phyloP scores from a whole-genome alignment of 2,797 vertebrate species.

The Antennarius maculatus region DNA sequence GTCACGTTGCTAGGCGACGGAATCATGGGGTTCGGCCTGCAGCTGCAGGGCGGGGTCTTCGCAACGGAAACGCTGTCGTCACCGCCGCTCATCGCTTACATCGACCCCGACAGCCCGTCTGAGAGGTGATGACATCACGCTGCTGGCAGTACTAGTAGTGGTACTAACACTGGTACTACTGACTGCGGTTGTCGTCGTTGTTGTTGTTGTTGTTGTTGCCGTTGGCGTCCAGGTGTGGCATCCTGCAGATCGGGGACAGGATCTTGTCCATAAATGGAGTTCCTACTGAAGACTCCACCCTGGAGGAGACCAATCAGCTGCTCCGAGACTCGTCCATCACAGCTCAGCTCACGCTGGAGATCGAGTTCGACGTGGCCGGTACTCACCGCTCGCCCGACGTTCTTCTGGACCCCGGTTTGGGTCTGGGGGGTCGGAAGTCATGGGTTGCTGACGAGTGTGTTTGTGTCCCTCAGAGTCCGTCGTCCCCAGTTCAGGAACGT shows the following conservation, averaged over 20 bases:
- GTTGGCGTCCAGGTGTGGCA: conserved; percentile 86
- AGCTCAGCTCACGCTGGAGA: conserved; percentile 95
- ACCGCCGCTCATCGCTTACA: conserved; percentile 96
- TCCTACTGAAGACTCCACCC: conserved; percentile 95
- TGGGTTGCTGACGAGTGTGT: background rate
- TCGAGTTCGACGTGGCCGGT: conserved; percentile 99
- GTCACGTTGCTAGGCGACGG: conserved; percentile 93
- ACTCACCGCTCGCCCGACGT: conserved; percentile 12
- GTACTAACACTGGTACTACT: too few species aligned
- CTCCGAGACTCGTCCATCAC: conserved; percentile 95
- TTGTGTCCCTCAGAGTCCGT: conserved; percentile 88
- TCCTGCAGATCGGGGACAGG: conserved; percentile 96
- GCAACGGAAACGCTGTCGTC: conserved; percentile 96
- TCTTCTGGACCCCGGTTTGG: too few species aligned
- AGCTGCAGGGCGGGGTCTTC: conserved; percentile 97
- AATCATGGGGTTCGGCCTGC: conserved; percentile 94
- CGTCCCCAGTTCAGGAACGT: conserved; percentile 97
- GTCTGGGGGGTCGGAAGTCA: too few species aligned
- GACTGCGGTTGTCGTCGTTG: too few species aligned
- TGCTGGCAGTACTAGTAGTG: background rate
- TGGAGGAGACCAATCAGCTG: conserved; percentile 98
- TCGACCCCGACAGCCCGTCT: conserved; percentile 95
- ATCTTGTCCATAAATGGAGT: conserved; percentile 95
- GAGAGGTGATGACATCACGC: conserved; percentile 80
- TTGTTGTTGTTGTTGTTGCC: conserved; percentile 4